Percentiles rank a stretch among this genome's conserved stretches.
phyloP scores from a whole-genome alignment of 1,140 invertebrate species.

The Marisa cornuarietis region DNA sequence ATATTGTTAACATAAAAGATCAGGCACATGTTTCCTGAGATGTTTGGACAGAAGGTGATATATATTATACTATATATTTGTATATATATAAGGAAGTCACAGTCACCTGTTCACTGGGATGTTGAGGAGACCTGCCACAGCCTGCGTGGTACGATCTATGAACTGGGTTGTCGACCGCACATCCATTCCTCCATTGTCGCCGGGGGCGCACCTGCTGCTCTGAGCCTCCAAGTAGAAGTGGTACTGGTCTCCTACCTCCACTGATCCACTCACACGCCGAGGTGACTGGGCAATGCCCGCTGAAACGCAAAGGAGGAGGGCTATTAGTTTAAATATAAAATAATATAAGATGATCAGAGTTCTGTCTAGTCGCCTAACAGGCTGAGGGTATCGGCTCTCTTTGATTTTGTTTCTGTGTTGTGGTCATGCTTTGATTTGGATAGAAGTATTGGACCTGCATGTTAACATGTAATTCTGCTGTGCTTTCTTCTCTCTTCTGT shows the following conservation, averaged over 20 bases:
- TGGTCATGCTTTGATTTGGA: too few species aligned
- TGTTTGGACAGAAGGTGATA: neutral
- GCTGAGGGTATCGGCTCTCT: too few species aligned
- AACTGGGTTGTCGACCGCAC: slow-evolving; percentile 66
- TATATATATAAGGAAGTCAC: neutral
- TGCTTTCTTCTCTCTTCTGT: too few species aligned
- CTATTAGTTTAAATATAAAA: too few species aligned
- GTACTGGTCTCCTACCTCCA: slow-evolving; percentile 63
- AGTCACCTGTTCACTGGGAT: slow-evolving; percentile 38
- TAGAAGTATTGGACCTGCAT: too few species aligned
- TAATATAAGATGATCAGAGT: too few species aligned
- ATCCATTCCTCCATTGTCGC: slow-evolving; percentile 62
- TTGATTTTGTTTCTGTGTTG: too few species aligned
- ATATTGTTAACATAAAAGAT: too few species aligned
- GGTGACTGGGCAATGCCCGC: slow-evolving; percentile 42
- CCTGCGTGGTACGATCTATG: slow-evolving; percentile 72
- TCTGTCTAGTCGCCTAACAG: too few species aligned
- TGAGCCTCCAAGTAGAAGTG: slow-evolving; percentile 68
- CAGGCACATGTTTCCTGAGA: neutral
- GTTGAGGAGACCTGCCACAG: slow-evolving; percentile 71
- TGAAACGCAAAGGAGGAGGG: slow-evolving; percentile 4
- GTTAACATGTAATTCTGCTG: too few species aligned
- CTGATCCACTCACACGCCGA: slow-evolving; percentile 59
- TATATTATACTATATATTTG: too few species aligned
- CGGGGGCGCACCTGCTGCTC: slow-evolving; percentile 52